These are phyloP conservation scores for Hemibates koningsi DNA, from an alignment of 2,113 vertebrate species.

Conservation along the genomic window DNA sequence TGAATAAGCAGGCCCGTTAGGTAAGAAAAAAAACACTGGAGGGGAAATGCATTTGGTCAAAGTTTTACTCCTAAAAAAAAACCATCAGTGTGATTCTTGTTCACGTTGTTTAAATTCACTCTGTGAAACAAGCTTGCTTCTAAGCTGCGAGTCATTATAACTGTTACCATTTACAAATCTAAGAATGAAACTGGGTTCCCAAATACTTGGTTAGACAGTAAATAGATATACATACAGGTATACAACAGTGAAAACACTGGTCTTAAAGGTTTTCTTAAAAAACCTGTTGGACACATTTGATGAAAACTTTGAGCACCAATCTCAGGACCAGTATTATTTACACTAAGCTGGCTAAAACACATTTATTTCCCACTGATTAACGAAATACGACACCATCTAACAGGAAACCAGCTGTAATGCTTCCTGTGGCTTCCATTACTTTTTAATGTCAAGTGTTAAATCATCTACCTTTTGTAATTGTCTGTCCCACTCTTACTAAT, in stretches of 20 bases:
- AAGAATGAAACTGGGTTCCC: not conserved
- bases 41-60: not conserved
- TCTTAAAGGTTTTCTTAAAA: not conserved
- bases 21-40: not conserved
- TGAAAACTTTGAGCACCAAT: not conserved
- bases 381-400: not conserved
- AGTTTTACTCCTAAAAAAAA: not conserved
- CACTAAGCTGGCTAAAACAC: not conserved
- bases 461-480: not conserved
- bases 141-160: not conserved
- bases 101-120: not conserved
- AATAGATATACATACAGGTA: not conserved
- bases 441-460: not conserved
- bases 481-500: not conserved
- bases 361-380: not conserved
- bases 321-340: not conserved
- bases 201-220: not conserved
- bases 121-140: not conserved
- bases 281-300: not conserved
- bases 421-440: not conserved
- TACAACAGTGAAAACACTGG: not conserved
- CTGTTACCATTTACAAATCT: not conserved
- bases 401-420: not conserved
- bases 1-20: not conserved
- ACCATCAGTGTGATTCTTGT: not conserved